Percentiles rank a stretch among this genome's conserved stretches.
Evolutionary conservation across 2,888 invertebrate species (phyloP).

Genomic region (Scaptomyza caliginosa): DNA sequence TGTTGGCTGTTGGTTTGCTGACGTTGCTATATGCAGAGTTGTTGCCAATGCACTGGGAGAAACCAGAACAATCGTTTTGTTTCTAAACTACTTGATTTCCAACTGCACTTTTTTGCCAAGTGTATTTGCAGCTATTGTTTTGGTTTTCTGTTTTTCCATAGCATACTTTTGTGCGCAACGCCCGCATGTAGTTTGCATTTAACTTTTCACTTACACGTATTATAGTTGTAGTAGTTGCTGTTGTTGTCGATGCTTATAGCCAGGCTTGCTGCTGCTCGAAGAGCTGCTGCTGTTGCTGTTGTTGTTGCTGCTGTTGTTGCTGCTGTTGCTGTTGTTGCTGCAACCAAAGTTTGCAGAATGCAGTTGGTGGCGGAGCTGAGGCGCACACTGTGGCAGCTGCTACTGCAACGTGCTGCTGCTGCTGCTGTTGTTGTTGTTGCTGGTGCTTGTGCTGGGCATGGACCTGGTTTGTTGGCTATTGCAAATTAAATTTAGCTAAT

Average conservation of each 20-base stretch:
- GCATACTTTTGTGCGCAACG: constrained; percentile 58
- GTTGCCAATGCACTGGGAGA: constrained; percentile 23
- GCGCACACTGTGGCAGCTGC: constrained; percentile 36
- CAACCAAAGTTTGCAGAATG: constrained; percentile 81
- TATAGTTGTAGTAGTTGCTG: constrained; percentile 29
- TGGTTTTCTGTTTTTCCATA: constrained; percentile 13
- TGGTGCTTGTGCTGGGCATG: constrained; percentile 45
- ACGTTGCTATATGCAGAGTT: neutral
- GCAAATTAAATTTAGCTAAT: constrained; percentile 82
- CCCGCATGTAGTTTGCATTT: constrained; percentile 71
- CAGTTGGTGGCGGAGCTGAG: constrained; percentile 77
- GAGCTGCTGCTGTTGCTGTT: constrained; percentile 46
- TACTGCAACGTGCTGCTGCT: constrained; percentile 37
- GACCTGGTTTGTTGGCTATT: constrained; percentile 67
- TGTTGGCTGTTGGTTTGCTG: constrained; percentile 49
- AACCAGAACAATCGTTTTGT: no score
- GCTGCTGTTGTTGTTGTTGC: constrained; percentile 42
- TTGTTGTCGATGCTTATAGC: constrained; percentile 57
- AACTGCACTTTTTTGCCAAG: neutral
- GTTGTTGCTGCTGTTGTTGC: constrained; percentile 46
- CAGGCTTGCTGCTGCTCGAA: constrained; percentile 64
- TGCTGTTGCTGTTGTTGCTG: constrained; percentile 76
- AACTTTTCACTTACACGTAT: constrained; percentile 69
- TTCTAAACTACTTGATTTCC: no score
- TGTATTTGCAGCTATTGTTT: constrained; percentile 21